Conservation (phyloP, 1,140 invertebrate species). For the Hypothenemus hampei region DNA sequence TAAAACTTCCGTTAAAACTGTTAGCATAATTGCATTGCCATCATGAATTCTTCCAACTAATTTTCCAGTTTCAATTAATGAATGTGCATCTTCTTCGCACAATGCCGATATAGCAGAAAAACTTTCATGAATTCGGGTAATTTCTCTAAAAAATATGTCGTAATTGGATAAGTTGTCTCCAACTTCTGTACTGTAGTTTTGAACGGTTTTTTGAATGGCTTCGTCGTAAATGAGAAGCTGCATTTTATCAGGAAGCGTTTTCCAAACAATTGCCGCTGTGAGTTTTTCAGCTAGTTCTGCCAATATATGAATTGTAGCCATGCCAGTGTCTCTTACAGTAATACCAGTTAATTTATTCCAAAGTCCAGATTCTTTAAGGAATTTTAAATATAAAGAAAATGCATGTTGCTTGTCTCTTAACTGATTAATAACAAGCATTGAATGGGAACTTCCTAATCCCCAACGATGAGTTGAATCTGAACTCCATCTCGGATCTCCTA, state of each 20-base stretch:
- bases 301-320: slow-evolving; percentile 62
- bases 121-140: slow-evolving; percentile 54
- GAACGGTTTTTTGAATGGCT: slow-evolving; percentile 57
- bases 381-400: slow-evolving; percentile 65
- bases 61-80: slow-evolving; percentile 50
- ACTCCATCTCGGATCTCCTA: slow-evolving; percentile 81
- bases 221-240: slow-evolving; percentile 50
- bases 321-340: slow-evolving; percentile 48
- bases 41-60: slow-evolving; percentile 52
- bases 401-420: slow-evolving; percentile 81
- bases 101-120: slow-evolving; percentile 52
- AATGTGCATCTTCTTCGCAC: slow-evolving; percentile 52
- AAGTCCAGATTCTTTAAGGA: slow-evolving; percentile 69
- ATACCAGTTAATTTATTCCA: slow-evolving; percentile 55
- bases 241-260: slow-evolving; percentile 61
- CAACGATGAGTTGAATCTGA: slow-evolving; percentile 31
- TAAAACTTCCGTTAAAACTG: slow-evolving; percentile 54
- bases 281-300: slow-evolving; percentile 61
- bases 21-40: slow-evolving; percentile 54
- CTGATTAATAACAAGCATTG: slow-evolving; percentile 77
- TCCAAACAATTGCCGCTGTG: slow-evolving; percentile 64
- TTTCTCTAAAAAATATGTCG: slow-evolving; percentile 70
- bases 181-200: slow-evolving; percentile 45
- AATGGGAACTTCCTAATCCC: slow-evolving; percentile 57
- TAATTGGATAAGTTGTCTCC: slow-evolving; percentile 57